Evolutionary conservation across 2,888 invertebrate genomes (phyloP).

Genomic region (Noctua janthina): DNA sequence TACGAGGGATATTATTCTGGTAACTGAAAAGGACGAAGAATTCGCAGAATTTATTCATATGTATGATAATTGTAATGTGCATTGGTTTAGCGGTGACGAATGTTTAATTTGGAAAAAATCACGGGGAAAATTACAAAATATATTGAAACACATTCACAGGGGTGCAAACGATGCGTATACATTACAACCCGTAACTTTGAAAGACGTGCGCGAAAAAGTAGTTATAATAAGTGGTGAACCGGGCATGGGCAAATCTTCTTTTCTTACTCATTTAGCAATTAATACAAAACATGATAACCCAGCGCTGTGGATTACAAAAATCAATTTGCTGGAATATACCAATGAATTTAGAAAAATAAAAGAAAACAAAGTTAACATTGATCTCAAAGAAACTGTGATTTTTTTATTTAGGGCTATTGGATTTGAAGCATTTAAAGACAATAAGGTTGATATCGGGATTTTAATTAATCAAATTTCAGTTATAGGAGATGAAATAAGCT

Average conservation of each 20-base stretch:
- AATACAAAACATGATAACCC: constrained; percentile 55
- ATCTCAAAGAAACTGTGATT: constrained; percentile 26
- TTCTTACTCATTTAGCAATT: constrained; percentile 62
- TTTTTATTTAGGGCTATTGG: constrained; percentile 37
- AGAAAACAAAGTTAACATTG: constrained; percentile 14
- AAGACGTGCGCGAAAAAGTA: constrained; percentile 50
- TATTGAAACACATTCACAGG: constrained; percentile 38
- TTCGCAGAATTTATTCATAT: constrained; percentile 25
- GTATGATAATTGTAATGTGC: constrained; percentile 35
- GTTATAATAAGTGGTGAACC: constrained; percentile 62
- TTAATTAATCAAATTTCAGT: constrained; percentile 20
- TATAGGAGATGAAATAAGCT: constrained; percentile 13
- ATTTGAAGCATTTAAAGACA: constrained; percentile 10
- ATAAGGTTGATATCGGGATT: not conserved
- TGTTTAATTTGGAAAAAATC: constrained; percentile 50
- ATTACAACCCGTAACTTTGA: constrained; percentile 26
- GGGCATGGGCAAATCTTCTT: constrained; percentile 67
- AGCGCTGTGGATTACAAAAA: constrained; percentile 57
- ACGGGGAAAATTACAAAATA: constrained; percentile 33
- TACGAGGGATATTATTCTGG: constrained; percentile 38
- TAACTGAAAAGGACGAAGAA: constrained; percentile 42
- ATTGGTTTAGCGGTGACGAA: constrained; percentile 47
- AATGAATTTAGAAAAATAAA: constrained; percentile 39
- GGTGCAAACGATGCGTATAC: constrained; percentile 6
- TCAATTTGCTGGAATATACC: constrained; percentile 55